Conservation (phyloP, 2,888 invertebrate species). For the Drosophila nr. perissopoda region DNA sequence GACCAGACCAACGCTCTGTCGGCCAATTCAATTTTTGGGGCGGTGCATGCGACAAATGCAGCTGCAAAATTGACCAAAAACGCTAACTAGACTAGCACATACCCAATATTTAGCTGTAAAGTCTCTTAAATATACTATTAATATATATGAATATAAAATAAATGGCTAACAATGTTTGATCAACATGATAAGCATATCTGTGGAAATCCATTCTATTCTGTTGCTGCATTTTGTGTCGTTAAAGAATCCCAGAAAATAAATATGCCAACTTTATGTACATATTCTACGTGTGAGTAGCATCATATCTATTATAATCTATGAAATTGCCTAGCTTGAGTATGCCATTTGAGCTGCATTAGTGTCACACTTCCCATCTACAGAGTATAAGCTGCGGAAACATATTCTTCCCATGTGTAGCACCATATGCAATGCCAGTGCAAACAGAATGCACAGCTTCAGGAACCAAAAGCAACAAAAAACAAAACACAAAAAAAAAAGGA, state of each 20-base stretch:
- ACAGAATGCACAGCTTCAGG: conserved; percentile 14
- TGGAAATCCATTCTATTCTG: neutral
- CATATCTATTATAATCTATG: neutral
- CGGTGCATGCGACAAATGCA: conserved; percentile 70
- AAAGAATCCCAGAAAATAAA: neutral
- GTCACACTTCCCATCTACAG: conserved; percentile 1
- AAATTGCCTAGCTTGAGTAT: neutral
- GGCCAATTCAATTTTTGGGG: conserved; percentile 26
- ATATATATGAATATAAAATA: neutral
- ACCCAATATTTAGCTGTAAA: neutral
- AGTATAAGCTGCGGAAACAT: conserved; percentile 25
- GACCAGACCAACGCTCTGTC: conserved; percentile 39
- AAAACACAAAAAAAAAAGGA: too few relatives aligned
- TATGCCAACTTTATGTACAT: conserved; percentile 3
- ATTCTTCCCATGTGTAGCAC: conserved; percentile 16
- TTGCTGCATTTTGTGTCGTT: neutral
- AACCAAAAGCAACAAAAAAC: conserved; percentile 4
- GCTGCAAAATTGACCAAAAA: neutral
- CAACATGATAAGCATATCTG: neutral
- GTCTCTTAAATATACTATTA: too few relatives aligned
- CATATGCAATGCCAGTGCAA: conserved; percentile 59
- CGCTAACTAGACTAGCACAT: conserved; percentile 1
- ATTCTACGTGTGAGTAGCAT: conserved; percentile 5
- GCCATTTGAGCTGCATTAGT: neutral
- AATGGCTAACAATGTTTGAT: neutral